phyloP scores from a whole-genome alignment of 1,140 invertebrate genomes.

The Thrips palmi region DNA sequence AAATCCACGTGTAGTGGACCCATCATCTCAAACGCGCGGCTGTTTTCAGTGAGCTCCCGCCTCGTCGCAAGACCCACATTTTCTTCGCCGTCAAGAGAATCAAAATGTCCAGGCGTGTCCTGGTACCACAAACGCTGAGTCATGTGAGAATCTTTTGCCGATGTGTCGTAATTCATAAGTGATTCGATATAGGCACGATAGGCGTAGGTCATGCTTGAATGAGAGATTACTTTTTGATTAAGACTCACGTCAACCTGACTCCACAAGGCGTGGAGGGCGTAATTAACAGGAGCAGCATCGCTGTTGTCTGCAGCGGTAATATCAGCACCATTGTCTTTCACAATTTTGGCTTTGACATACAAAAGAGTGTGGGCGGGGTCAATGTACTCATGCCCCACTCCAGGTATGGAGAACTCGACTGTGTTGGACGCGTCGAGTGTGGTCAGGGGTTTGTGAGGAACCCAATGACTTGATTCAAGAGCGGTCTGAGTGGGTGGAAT shows the following conservation, averaged over 20 bases:
- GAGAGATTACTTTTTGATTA: slow-evolving; percentile 25
- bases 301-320: slow-evolving; percentile 10
- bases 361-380: slow-evolving; percentile 22
- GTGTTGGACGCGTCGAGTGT: slow-evolving; percentile 20
- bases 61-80: slow-evolving; percentile 19
- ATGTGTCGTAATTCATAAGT: slow-evolving; percentile 20
- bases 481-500: slow-evolving; percentile 24
- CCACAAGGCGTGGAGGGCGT: slow-evolving; percentile 25
- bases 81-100: slow-evolving; percentile 16
- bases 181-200: slow-evolving; percentile 27
- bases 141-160: slow-evolving; percentile 23
- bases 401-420: slow-evolving; percentile 24
- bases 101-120: slow-evolving; percentile 16
- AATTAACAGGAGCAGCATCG: slow-evolving; percentile 19
- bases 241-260: slow-evolving; percentile 24
- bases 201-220: slow-evolving; percentile 24
- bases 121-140: slow-evolving; percentile 17
- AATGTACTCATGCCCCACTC: slow-evolving; percentile 21
- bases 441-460: slow-evolving; percentile 24
- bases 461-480: slow-evolving; percentile 19
- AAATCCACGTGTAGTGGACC: slow-evolving; percentile 13
- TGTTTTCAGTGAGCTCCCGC: slow-evolving; percentile 14
- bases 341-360: slow-evolving; percentile 19
- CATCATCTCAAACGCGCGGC: slow-evolving; percentile 15
- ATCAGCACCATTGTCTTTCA: slow-evolving; percentile 14